Evolutionary conservation across 64 coral and sea anemone species (phyloP), one percentile per base, ranked within the genome.

Genomic region (Dendrophyllia cribrosa): DNA sequence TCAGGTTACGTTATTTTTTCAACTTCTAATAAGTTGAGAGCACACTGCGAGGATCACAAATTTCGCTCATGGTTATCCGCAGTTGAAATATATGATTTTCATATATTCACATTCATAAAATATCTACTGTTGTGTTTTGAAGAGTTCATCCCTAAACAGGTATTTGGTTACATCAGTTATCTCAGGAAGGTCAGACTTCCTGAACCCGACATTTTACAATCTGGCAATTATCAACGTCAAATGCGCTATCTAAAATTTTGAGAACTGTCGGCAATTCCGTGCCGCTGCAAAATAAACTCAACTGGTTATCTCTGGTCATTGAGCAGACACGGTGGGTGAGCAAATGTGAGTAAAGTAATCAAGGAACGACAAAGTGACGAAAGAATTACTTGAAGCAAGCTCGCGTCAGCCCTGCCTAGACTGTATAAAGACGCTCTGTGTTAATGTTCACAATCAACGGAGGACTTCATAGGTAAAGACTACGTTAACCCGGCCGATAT

Each of bases 171-270:
- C 34, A 34, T 34, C 34, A 34, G 34, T 34, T 34, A 34, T 34
- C 34, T 34, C 34, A 34, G 34, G 34, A 34, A 34, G 34, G 34
- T 34, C 34, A 34, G 34, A 34, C 34, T 0, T 34, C 56, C 24
- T 60, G 16, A 82, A 6, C 13, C 15, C 56, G 26, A 26, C 23
- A 25, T 43, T 46, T 17, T 22, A 84, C 46, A 67, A 22, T 34
- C 62, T 67, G 45, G 80, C 1, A 24, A 66, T 84, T 68, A 68
- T 64, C 78, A 82, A 82, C 59, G 53, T 59, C 59, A 60, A 56
- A 15, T 5, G 44, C 3, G 45, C 72, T 50, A 75, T 47, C 17
- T 50, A 75, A 14, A 15, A 75, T 19, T n/a, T 75, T 75, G 15
- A 49, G 72, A 6, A 49, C 72, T 50, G 44, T 50, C 72, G 20